A percentile compares a stretch with the other conserved stretches of the same genome.
Evolutionary conservation across 2,888 invertebrate species (phyloP).

Genomic region (Chouioia cunea): DNA sequence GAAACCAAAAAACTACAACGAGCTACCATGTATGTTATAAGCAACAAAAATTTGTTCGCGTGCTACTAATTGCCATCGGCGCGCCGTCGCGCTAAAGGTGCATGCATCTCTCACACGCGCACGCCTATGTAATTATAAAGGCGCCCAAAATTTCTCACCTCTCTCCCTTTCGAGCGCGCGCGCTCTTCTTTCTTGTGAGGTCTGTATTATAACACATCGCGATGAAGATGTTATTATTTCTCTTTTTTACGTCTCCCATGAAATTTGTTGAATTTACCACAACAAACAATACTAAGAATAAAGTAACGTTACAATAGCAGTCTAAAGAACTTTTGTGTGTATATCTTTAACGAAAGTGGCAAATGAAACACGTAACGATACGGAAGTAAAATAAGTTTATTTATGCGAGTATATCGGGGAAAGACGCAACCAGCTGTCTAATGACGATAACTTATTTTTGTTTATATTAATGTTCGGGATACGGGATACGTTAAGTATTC

Average conservation of each 20-base stretch:
- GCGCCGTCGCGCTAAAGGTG: background rate
- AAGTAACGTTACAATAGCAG: slow-evolving; percentile 1
- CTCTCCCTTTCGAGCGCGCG: too few species aligned
- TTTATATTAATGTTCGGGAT: background rate
- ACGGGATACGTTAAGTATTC: too few species aligned
- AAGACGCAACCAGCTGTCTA: slow-evolving; percentile 4
- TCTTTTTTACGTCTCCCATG: too few species aligned
- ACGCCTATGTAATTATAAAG: slow-evolving; percentile 24
- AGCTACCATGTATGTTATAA: background rate
- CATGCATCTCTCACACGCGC: background rate
- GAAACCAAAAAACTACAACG: too few species aligned
- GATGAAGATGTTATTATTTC: too few species aligned
- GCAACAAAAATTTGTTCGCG: slow-evolving; percentile 31
- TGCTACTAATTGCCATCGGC: slow-evolving; percentile 40
- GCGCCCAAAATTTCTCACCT: slow-evolving; percentile 9
- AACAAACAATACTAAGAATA: too few species aligned
- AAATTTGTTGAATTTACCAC: too few species aligned
- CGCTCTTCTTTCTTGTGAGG: slow-evolving; percentile 10
- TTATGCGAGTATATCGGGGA: slow-evolving; percentile 1
- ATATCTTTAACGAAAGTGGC: slow-evolving; percentile 16
- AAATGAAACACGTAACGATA: slow-evolving; percentile 13
- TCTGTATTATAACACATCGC: slow-evolving; percentile 10
- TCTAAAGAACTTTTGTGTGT: slow-evolving; percentile 37
- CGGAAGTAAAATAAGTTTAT: slow-evolving; percentile 7
- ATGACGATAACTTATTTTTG: slow-evolving; percentile 6